Evolutionary conservation across 2,888 invertebrate species (phyloP), one percentile per base, ranked within the genome.

Genomic region (Schrankia costaestrigalis): DNA sequence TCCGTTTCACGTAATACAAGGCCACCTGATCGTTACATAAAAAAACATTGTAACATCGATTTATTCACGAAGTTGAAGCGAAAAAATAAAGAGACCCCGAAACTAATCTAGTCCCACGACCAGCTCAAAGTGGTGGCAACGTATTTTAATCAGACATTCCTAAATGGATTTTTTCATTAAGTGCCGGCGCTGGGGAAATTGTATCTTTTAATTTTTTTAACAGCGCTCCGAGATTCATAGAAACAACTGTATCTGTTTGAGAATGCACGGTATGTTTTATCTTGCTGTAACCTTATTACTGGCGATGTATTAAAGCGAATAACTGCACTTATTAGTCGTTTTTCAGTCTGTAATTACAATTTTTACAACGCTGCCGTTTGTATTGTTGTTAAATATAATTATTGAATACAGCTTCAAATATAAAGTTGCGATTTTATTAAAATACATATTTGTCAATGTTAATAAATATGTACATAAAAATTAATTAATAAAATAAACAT

Each of bases 131-230:
- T 50, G 46, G 61, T 65, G 54, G 65, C 69, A 72, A 67, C 64
- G 72, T 70, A 73, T 78, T 80, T 80, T 80, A 81, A 84, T 82
- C 82, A 78, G 78, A 74, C 73, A 83, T 84, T 84, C 80, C 78
- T 66, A 60, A 71, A 68, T 63, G 59, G 65, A 63, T 72, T 80
- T 82, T 78, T 76, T 71, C 67, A 63, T 57, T 54, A 59, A 55
- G 56, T 56, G 54, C 50, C 41, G 46, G 51, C 52, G 49, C 45
- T 49, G 53, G 54, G 47, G 42, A 55, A 61, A 62, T 59, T 54
- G 54, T 59, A 58, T 41, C 46, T 63, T 71, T 68, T 64, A 47
- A 63, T 69, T 75, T 75, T 37, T 78, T 77, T 73, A 59, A 53
- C 44, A 41, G 40, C 38, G 32, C 18, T 7, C 15, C 26, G 41